Conservation (phyloP, 2,888 invertebrate genomes). For the Oscheius sp. region DNA sequence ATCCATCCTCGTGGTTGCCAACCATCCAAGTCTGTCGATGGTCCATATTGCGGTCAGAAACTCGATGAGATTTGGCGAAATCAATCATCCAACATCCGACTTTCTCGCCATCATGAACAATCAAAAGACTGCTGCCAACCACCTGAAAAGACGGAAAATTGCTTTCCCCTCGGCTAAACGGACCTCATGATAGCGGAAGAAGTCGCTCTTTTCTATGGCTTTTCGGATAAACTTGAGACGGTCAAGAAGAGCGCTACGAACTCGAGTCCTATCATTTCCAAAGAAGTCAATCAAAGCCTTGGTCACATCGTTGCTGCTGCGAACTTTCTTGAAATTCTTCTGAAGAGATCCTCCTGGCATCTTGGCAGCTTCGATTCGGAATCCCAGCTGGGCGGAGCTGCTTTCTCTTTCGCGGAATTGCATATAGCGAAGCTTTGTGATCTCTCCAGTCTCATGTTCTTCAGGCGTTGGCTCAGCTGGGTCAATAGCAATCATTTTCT, state of each 20-base stretch:
- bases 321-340: conserved; percentile 87
- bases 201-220: conserved; percentile 84
- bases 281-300: conserved; percentile 61
- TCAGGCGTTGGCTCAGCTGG: conserved; percentile 84
- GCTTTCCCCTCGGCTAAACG: not conserved
- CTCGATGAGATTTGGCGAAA: conserved; percentile 87
- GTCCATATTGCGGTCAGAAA: conserved; percentile 77
- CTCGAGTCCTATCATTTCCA: conserved; percentile 60
- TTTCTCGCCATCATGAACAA: conserved; percentile 87
- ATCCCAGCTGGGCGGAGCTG: conserved; percentile 89
- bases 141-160: conserved; percentile 75
- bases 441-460: conserved; percentile 78
- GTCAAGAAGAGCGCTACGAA: conserved; percentile 78
- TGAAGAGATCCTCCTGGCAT: conserved; percentile 64
- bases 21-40: conserved; percentile 86
- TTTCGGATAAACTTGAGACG: conserved; percentile 82
- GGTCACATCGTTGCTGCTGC: conserved; percentile 78
- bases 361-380: conserved; percentile 93
- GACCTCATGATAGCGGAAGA: conserved; percentile 88
- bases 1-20: conserved; percentile 97
- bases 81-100: conserved; percentile 96
- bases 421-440: conserved; percentile 96
- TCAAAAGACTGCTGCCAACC: conserved; percentile 89
- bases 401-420: conserved; percentile 90
- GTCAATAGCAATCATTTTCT: conserved; percentile 93